Evolutionary conservation across 2,113 vertebrate genomes (phyloP), one percentile per base, ranked within the genome.

Genomic region (Sapayoa aenigma): DNA sequence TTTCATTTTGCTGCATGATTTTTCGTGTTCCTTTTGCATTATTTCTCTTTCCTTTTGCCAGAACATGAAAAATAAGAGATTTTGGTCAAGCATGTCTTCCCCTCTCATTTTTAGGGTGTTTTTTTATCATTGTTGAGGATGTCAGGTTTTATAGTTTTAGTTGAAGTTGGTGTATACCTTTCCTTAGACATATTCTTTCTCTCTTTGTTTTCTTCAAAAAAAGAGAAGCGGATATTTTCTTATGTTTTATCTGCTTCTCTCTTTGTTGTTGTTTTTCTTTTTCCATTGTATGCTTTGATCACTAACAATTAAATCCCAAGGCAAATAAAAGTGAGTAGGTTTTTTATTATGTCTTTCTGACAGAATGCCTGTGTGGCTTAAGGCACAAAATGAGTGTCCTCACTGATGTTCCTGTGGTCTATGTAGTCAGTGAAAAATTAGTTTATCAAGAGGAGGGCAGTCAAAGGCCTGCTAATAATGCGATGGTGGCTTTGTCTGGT

Each of bases 1-100:
- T 94, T 87, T 92, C 74, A 95, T 92, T 97, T 95, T 96, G 73
- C 83, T 98, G 98, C 98, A 98, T 98, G 97, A 47, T n/a, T 90
- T 93, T 91, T 77, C 79, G 42, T 62, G 39, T 17, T 83, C 79
- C 30, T 66, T 81, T 39, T 84, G 72, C 89, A 46, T 73, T 94
- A 44, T 92, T 59, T 78, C 79, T 87, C 56, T 93, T 94, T 95
- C 27, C 39, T 94, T 96, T 93, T 90, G 27, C 25, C 21, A 63
- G 63, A 90, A 85, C 24, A 22, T 74, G 37, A 89, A 91, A 77
- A 84, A 79, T 27, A 21, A 76, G 47, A 53, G 63, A 79, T 69
- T 69, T 91, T 88, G 28, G 20, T 87, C 62, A 73, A 79, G 95
- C 93, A 95, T 94, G 97, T 89, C 11, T 84, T 9, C 46, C 17